Evolutionary conservation across 1,140 invertebrate genomes (phyloP), one percentile per base, ranked within the genome.

Genomic region (Nilaparvata lugens): DNA sequence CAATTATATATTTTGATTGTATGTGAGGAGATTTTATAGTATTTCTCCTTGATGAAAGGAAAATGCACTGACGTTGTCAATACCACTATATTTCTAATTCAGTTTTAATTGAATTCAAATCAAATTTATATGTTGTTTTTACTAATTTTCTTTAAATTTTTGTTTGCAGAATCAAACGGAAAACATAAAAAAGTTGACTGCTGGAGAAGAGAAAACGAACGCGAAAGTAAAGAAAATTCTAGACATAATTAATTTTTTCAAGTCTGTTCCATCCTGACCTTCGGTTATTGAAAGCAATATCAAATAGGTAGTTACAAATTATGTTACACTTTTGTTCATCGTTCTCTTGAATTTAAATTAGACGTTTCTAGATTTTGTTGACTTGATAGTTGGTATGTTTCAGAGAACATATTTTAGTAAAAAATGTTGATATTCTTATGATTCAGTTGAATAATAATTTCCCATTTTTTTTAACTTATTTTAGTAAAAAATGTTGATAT

Each of bases 101-200:
- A n/a, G 38, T 40, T 40, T 40, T 9, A 40, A 40, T 9, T 40
- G n/a, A 9, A 9, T n/a, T 40, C 9, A 40, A n/a, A 9, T 40
- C n/a, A 9, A 40, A 40, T 40, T 40, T 40, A 9, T 40, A 9
- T 9, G 38, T 40, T 40, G 9, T 9, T 9, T 13, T 16, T 5
- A 16, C 5, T 2, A 19, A 48, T 48, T 48, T 48, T 48, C 5
- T 11, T 48, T 19, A 5, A 1, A 18, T 48, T 48, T 48, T 48
- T 48, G 21, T 23, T 48, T 48, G 16, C 45, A 48, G 45, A 48
- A 14, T 48, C 45, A 48, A 48, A 48, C 45, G 16, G 45, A 18
- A 48, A 48, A 48, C 21, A 48, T 48, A 48, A 48, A 48, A 48
- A 23, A 48, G 45, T 48, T 48, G 21, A 19, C 45, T 48, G 45